Conservation (phyloP, 2,888 invertebrate genomes). For the Nomada ferruginata region DNA sequence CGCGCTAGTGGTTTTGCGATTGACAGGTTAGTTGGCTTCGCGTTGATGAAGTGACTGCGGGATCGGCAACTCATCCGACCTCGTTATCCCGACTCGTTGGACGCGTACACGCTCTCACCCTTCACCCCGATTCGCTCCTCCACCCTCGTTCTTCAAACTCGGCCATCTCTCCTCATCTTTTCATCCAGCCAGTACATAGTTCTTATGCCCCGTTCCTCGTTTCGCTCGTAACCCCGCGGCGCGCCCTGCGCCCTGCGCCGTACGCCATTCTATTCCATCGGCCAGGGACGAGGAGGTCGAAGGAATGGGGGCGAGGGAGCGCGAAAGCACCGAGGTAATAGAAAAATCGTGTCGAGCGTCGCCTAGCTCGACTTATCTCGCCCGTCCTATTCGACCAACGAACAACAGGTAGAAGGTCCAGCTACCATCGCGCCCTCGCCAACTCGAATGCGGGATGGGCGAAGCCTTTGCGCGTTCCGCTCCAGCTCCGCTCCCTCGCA, state of each 20-base stretch:
- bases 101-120: conserved; percentile 39
- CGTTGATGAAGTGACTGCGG: conserved; percentile 78
- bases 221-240: conserved; percentile 8
- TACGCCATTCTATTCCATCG: conserved; percentile 50
- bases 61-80: conserved; percentile 78
- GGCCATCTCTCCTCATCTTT: conserved; percentile 12
- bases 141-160: conserved; percentile 25
- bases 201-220: conserved; percentile 20
- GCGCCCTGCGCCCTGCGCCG: not conserved
- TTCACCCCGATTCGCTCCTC: conserved; percentile 20
- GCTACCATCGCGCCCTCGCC: not conserved
- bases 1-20: conserved; percentile 75
- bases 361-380: conserved; percentile 77
- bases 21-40: conserved; percentile 76
- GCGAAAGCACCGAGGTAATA: conserved; percentile 72
- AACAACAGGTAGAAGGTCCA: not conserved
- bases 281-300: conserved; percentile 34
- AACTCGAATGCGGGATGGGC: not conserved
- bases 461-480: conserved; percentile 16
- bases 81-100: conserved; percentile 73
- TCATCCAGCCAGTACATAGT: not conserved
- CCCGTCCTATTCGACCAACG: not conserved
- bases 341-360: conserved; percentile 82
- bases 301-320: not conserved
- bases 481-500: not conserved